Evolutionary conservation across 2,888 invertebrate genomes (phyloP).

Genomic region (Eupeodes luniger): DNA sequence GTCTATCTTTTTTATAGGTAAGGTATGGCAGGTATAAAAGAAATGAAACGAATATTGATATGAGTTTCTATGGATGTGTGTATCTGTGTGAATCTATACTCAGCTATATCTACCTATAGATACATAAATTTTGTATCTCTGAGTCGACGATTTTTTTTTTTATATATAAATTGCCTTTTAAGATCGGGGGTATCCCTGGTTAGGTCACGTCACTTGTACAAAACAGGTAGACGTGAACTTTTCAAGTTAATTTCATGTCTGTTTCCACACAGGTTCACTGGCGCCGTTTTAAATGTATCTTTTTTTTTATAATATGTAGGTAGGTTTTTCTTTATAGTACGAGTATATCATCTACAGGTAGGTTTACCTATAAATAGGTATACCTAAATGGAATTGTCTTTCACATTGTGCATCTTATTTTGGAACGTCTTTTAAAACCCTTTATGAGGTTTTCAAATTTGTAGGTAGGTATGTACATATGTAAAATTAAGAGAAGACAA

Average conservation of each 20-base stretch:
- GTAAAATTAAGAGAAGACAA: not conserved
- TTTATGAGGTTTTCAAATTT: conserved; percentile 22
- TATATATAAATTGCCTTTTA: conserved; percentile 47
- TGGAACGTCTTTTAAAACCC: conserved; percentile 7
- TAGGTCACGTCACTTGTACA: conserved; percentile 57
- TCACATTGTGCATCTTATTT: conserved; percentile 16
- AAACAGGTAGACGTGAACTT: conserved; percentile 60
- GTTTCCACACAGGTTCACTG: conserved; percentile 60
- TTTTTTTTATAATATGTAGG: conserved; percentile 9
- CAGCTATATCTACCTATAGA: not conserved
- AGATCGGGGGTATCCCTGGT: conserved; percentile 70
- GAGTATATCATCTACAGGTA: not conserved
- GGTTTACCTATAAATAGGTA: not conserved
- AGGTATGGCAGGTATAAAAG: not conserved
- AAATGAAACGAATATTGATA: conserved; percentile 20
- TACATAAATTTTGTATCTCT: conserved; percentile 9
- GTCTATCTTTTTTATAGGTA: conserved; percentile 19
- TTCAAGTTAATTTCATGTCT: conserved; percentile 58
- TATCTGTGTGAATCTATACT: not conserved
- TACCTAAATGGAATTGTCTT: conserved; percentile 45
- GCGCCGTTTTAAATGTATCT: conserved; percentile 43
- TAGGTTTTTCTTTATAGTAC: not conserved
- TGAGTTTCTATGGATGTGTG: conserved; percentile 1
- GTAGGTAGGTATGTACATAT: not conserved
- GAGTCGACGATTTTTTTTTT: conserved; percentile 12